Evolutionary conservation across 2,113 vertebrate species (phyloP).

Genomic region (Muntiacus reevesi): DNA sequence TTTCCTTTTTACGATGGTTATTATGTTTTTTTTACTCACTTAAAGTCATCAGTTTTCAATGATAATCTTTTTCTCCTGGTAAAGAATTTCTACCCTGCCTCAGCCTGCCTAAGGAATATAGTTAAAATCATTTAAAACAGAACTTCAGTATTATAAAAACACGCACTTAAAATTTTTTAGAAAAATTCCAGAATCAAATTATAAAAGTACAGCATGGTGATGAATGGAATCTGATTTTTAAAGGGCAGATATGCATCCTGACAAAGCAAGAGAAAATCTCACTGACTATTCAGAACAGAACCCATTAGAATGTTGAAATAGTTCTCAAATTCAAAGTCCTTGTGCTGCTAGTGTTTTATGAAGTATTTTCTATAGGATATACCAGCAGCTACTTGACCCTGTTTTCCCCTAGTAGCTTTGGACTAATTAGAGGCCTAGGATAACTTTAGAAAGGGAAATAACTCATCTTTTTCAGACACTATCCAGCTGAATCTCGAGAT

Average conservation of each 20-base stretch:
- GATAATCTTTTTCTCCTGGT: background rate
- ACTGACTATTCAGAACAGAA: background rate
- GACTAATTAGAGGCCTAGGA: background rate
- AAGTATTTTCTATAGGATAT: constrained; percentile 7
- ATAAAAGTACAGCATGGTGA: background rate
- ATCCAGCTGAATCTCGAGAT: background rate
- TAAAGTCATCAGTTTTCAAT: constrained; percentile 31
- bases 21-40: background rate
- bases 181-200: background rate
- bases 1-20: background rate
- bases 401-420: background rate
- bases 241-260: background rate
- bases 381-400: background rate
- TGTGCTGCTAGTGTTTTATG: background rate
- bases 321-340: constrained; percentile 11
- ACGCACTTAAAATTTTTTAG: constrained; percentile 7
- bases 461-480: background rate
- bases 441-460: background rate
- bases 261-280: background rate
- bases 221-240: constrained; percentile 25
- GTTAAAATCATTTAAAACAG: constrained; percentile 28
- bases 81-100: constrained; percentile 21
- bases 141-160: constrained; percentile 43
- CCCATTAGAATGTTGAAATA: background rate
- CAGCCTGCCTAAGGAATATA: background rate